Evolutionary conservation across 2,797 vertebrate genomes (phyloP), one percentile per base, ranked within the genome.

Genomic region (Paratrypauchen microcephalus): DNA sequence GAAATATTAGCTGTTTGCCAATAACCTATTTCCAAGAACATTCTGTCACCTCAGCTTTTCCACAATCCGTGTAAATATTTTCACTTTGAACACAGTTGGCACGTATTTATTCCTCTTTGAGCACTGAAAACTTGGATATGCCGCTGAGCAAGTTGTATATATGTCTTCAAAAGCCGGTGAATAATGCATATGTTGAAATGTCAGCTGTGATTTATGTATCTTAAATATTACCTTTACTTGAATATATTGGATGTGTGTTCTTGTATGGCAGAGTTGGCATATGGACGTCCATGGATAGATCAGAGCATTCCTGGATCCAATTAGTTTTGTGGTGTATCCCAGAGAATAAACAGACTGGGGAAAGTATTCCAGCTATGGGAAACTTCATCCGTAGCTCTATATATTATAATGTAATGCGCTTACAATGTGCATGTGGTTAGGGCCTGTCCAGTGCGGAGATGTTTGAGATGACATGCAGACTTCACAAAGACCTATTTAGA

Each of bases 1-100:
- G 6, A 41, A 48, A 26, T 18, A 48, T 48, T 45, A 64, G 23
- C 23, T 23, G 6, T 48, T 64, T 64, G 45, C 67, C 66, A 62
- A 66, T 50, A 75, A 71, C 69, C n/a, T 70, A 50, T 48, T 65
- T 74, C 57, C 65, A 75, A 54, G 19, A 73, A 80, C 68, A 70
- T 18, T 80, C 75, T 82, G 52, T 76, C 76, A 71, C 70, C 41
- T 75, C 45, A 67, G 36, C 69, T 69, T 71, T 56, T 74, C 70
- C 68, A 70, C 62, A 5, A 65, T 52, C 70, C 69, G 48, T 74
- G 16, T 75, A 59, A 74, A 76, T 3, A 71, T 76, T 72, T 71
- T 74, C 54, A 59, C 57, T 13, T 62, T 28, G 13, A 45, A 2
- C 69, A 50, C 48, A 16, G 45, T 32, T 76, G 65, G 63, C 68